phyloP scores from a whole-genome alignment of 2,888 invertebrate species.

The Nezara viridula region DNA sequence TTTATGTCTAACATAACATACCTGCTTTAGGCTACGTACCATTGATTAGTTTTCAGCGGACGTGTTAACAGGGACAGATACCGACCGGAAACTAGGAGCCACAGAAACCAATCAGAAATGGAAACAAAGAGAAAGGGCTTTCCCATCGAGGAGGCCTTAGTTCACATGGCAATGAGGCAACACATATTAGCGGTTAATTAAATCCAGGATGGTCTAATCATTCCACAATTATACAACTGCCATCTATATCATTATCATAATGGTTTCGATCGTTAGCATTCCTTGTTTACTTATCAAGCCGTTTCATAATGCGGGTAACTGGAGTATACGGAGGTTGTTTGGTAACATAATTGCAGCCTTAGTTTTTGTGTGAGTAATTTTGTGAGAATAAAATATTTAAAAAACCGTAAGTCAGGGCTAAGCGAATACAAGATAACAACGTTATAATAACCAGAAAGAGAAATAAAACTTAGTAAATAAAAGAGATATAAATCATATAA shows the following conservation, averaged over 20 bases:
- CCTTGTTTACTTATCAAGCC: slow-evolving; percentile 21
- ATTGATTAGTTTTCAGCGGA: not conserved
- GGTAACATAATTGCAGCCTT: not conserved
- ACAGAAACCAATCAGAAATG: slow-evolving; percentile 18
- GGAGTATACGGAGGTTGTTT: not conserved
- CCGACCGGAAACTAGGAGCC: not conserved
- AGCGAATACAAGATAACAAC: too few relatives aligned
- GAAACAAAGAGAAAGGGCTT: slow-evolving; percentile 11
- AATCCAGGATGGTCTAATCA: slow-evolving; percentile 40
- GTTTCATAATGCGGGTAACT: slow-evolving; percentile 7
- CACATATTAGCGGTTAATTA: slow-evolving; percentile 16
- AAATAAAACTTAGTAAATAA: too few relatives aligned
- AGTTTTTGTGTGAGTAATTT: not conserved
- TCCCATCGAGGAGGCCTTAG: not conserved
- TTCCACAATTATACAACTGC: slow-evolving; percentile 15
- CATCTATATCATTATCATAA: slow-evolving; percentile 33
- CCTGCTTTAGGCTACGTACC: not conserved
- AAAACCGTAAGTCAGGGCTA: too few relatives aligned
- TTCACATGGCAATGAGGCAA: slow-evolving; percentile 32
- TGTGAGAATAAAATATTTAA: not conserved
- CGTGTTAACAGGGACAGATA: not conserved
- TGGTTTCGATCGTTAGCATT: slow-evolving; percentile 32
- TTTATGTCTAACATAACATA: too few relatives aligned
- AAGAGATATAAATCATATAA: too few relatives aligned
- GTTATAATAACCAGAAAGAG: too few relatives aligned